Conservation (phyloP, 2,888 invertebrate genomes). For the Synanthedon formicaeformis region DNA sequence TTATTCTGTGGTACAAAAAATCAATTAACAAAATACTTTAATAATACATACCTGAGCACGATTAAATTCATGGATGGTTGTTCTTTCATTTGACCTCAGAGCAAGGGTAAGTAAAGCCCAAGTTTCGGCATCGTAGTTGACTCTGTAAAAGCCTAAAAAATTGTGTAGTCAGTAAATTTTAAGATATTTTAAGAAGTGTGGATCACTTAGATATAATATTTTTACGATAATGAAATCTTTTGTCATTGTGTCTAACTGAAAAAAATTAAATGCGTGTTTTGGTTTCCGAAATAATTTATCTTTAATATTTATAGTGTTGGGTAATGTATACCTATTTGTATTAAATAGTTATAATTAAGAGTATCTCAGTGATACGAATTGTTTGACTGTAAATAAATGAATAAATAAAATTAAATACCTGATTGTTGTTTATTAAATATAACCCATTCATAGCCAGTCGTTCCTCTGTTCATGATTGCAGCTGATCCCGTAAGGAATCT, state of each 20-base stretch:
- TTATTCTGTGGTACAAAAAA: not conserved
- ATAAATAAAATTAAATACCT: constrained; percentile 34
- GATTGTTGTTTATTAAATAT: constrained; percentile 73
- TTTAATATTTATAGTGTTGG: too few relatives aligned
- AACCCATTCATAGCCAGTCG: constrained; percentile 63
- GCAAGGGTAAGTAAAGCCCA: constrained; percentile 69
- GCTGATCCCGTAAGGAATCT: constrained; percentile 26
- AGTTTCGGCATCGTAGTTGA: constrained; percentile 69
- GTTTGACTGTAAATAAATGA: too few relatives aligned
- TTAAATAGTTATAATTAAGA: too few relatives aligned
- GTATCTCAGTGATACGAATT: too few relatives aligned
- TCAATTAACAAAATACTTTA: not conserved
- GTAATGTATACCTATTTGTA: too few relatives aligned
- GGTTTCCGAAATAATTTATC: too few relatives aligned
- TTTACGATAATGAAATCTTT: too few relatives aligned
- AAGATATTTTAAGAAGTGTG: too few relatives aligned
- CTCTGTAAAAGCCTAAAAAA: constrained; percentile 70
- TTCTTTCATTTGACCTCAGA: constrained; percentile 43
- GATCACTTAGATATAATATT: too few relatives aligned
- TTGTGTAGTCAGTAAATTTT: not conserved
- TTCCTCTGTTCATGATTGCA: constrained; percentile 29
- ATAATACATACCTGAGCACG: constrained; percentile 71
- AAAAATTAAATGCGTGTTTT: too few relatives aligned
- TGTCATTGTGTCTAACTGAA: too few relatives aligned
- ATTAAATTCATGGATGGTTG: constrained; percentile 70